A percentile compares a stretch with the other conserved stretches of the same genome.
Conservation (phyloP, 2,113 vertebrate genomes). For the Hippocampus comes region DNA sequence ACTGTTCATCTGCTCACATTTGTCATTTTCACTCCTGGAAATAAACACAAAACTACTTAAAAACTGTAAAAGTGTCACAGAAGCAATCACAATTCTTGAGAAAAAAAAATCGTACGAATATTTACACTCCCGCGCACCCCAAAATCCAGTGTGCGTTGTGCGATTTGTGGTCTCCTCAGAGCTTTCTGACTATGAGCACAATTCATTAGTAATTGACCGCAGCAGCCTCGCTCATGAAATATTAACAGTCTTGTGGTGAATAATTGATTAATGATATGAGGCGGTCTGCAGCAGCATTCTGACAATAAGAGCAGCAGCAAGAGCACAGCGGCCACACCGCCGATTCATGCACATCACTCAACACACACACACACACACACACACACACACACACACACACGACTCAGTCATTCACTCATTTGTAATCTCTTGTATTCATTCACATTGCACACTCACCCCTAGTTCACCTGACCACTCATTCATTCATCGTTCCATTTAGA, state of each 20-base stretch:
- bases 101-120: background rate
- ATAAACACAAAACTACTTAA: slow-evolving; percentile 1
- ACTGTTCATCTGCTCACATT: slow-evolving; percentile 52
- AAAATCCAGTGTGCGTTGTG: slow-evolving; percentile 36
- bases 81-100: background rate
- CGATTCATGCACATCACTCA: too few relatives aligned
- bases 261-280: slow-evolving; percentile 78
- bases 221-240: slow-evolving; percentile 74
- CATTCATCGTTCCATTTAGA: too few relatives aligned
- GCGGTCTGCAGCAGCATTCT: slow-evolving; percentile 66
- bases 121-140: background rate
- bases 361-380: too few relatives aligned
- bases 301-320: slow-evolving; percentile 58
- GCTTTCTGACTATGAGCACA: slow-evolving; percentile 62
- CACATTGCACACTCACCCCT: background rate
- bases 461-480: background rate
- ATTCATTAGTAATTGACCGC: slow-evolving; percentile 79
- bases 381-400: background rate
- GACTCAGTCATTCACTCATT: background rate
- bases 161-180: slow-evolving; percentile 53
- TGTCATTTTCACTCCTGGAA: slow-evolving; percentile 4
- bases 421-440: background rate
- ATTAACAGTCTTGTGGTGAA: slow-evolving; percentile 75
- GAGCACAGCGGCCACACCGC: slow-evolving; percentile 8
- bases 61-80: background rate